phyloP scores from a whole-genome alignment of 2,888 invertebrate genomes.

The Euplagia quadripunctaria region DNA sequence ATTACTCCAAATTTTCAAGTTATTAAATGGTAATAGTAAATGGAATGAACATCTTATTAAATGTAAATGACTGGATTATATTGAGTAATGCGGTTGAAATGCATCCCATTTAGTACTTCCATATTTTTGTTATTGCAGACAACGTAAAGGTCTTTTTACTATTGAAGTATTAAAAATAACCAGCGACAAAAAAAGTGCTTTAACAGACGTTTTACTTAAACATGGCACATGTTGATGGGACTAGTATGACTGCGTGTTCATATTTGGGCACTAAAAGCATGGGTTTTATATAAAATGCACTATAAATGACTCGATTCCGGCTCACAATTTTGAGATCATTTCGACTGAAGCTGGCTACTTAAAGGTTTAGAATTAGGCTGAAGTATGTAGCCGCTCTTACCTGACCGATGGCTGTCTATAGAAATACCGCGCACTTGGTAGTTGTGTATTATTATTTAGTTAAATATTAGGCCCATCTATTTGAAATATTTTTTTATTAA shows the following conservation, averaged over 20 bases:
- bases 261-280: conserved; percentile 62
- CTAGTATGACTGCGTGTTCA: conserved; percentile 56
- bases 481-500: conserved; percentile 35
- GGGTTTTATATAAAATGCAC: conserved; percentile 68
- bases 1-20: not conserved
- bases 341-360: conserved; percentile 68
- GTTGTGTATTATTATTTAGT: conserved; percentile 49
- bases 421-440: conserved; percentile 74
- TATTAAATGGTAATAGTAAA: not conserved
- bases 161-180: conserved; percentile 1
- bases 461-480: conserved; percentile 57
- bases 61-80: conserved; percentile 13
- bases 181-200: conserved; percentile 3
- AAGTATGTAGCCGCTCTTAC: conserved; percentile 38
- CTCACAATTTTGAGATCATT: conserved; percentile 84
- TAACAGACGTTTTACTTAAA: conserved; percentile 18
- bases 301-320: conserved; percentile 76
- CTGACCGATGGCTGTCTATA: conserved; percentile 33
- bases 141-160: not conserved
- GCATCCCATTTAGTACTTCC: conserved; percentile 5
- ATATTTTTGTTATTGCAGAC: not conserved
- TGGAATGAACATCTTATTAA: conserved; percentile 6
- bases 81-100: not conserved
- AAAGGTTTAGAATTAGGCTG: conserved; percentile 39
- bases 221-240: conserved; percentile 72